Conservation (phyloP, 2,113 vertebrate genomes). For the Lophotis ruficrista region DNA sequence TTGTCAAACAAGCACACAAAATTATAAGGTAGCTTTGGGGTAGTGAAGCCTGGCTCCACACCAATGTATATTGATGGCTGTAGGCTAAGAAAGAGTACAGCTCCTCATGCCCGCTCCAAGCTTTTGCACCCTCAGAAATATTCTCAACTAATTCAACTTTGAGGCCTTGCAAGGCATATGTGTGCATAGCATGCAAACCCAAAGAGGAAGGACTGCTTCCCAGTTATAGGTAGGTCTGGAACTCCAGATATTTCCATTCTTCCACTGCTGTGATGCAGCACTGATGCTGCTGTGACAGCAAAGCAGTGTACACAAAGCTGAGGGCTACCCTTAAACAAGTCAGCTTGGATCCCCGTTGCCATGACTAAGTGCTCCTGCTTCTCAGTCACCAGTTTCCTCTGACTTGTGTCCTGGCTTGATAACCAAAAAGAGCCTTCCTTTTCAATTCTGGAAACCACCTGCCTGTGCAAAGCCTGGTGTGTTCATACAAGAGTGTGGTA, state of each 20-base stretch:
- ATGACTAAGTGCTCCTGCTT: background rate
- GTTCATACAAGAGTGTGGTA: background rate
- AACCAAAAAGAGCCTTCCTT: background rate
- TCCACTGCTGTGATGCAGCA: background rate
- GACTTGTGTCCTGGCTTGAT: background rate
- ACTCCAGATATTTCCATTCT: background rate
- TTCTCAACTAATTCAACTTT: background rate
- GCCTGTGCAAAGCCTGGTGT: background rate
- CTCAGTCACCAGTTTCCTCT: background rate
- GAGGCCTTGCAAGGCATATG: background rate
- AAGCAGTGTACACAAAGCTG: background rate
- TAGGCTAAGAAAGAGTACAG: background rate
- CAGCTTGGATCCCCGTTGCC: background rate
- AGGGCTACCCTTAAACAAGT: background rate
- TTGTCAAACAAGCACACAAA: background rate
- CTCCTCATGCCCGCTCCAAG: background rate
- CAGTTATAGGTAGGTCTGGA: background rate
- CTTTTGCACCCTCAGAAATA: background rate
- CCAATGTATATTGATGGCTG: background rate
- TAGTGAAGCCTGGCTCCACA: background rate
- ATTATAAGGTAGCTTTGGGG: background rate
- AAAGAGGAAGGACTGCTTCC: background rate
- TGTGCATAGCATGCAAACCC: background rate
- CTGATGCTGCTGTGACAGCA: background rate
- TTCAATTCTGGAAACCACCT: background rate